phyloP scores from a whole-genome alignment of 1,140 invertebrate species.

The Lordiphosa stackelbergi region DNA sequence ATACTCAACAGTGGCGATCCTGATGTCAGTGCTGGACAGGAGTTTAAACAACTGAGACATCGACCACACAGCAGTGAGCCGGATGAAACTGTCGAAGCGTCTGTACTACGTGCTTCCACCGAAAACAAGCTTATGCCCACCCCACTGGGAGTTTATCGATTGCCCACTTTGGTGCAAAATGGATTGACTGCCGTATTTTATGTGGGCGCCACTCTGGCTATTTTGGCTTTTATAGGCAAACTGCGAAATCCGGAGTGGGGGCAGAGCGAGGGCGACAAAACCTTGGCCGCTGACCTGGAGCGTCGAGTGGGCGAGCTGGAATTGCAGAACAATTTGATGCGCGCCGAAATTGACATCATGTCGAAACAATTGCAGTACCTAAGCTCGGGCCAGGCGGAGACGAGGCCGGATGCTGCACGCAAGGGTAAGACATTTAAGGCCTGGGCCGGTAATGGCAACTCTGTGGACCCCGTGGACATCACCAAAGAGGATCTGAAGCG shows the following conservation, averaged over 20 bases:
- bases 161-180: slow-evolving; percentile 38
- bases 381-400: slow-evolving; percentile 10
- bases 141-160: neutral
- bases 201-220: slow-evolving; percentile 47
- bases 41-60: slow-evolving; percentile 9
- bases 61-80: neutral
- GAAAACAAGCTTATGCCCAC: neutral
- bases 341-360: slow-evolving; percentile 70
- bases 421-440: slow-evolving; percentile 52
- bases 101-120: no score
- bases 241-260: slow-evolving; percentile 56
- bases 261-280: slow-evolving; percentile 18
- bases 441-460: slow-evolving; percentile 55
- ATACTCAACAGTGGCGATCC: slow-evolving; percentile 1
- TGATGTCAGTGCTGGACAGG: neutral
- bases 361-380: slow-evolving; percentile 67
- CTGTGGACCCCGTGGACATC: slow-evolving; percentile 42
- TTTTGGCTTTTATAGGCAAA: slow-evolving; percentile 61
- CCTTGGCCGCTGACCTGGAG: slow-evolving; percentile 32
- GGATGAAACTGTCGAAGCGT: neutral
- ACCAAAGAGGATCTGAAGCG: slow-evolving; percentile 53
- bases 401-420: neutral
- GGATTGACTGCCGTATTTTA: slow-evolving; percentile 60
- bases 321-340: slow-evolving; percentile 67
- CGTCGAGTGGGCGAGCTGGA: slow-evolving; percentile 62